These are phyloP conservation scores for Lasioglossum oenotherae DNA, from an alignment of 2,888 invertebrate species.

Conservation along the genomic window DNA sequence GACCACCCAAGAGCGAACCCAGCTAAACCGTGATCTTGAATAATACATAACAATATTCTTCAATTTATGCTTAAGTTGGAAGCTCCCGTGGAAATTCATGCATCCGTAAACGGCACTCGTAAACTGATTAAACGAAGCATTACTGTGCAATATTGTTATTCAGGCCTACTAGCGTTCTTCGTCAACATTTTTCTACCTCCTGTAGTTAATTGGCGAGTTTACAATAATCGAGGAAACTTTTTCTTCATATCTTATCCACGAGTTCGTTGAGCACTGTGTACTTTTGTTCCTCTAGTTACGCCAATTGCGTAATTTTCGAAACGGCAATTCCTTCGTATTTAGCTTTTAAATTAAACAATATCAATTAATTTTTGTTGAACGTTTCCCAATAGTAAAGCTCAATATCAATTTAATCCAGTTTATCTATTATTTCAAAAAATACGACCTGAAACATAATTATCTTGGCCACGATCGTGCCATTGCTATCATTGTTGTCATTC, in stretches of 20 bases:
- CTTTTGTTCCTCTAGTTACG: not conserved
- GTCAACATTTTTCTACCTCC: not conserved
- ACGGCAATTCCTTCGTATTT: no score
- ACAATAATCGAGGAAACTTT: not conserved
- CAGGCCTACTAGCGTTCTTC: not conserved
- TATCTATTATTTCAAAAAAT: not conserved
- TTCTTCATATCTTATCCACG: not conserved
- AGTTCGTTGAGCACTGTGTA: not conserved
- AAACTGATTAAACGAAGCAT: not conserved
- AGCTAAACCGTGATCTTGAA: not conserved
- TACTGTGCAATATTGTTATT: not conserved
- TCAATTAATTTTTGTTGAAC: no score
- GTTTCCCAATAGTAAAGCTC: not conserved
- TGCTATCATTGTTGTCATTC: not conserved
- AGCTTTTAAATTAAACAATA: no score
- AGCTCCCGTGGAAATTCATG: not conserved
- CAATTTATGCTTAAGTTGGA: not conserved
- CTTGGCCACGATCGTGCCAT: not conserved
- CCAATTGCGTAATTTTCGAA: no score
- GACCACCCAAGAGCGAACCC: not conserved
- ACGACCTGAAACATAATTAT: not conserved
- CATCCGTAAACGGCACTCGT: not conserved
- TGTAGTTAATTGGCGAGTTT: not conserved
- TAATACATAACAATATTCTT: slow-evolving; percentile 1
- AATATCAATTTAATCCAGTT: not conserved